Evolutionary conservation across 2,113 vertebrate genomes (phyloP), one percentile per base, ranked within the genome.

Genomic region (Tursiops truncatus): DNA sequence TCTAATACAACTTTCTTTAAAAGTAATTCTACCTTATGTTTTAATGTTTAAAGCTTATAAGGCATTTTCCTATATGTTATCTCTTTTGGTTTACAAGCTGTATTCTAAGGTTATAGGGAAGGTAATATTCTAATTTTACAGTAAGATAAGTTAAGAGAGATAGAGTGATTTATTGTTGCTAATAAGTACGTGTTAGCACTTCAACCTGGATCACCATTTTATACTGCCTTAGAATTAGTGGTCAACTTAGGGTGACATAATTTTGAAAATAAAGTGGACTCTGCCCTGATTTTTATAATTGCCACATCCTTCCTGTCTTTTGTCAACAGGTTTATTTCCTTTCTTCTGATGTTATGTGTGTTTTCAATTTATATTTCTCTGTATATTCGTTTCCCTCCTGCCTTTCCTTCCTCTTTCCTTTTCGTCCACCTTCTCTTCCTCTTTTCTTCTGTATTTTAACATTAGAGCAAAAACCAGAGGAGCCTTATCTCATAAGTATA

Each of bases 291-390:
- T 60, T 94, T 94, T 91, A 25, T 79, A 70, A 38, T 77, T 62
- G 33, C 68, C 38, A 89, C 12, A 79, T 60, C 6, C 17, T 83
- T 87, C n/a, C 36, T 89, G 1, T 84, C 63, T 84, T 95, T 91
- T 91, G 13, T 93, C 62, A 91, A 36, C 31, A 44, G n/a, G 56
- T 77, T 81, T 81, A 63, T 87, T 94, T 91, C 23, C 26, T 84
- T 87, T 93, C 8, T 38, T 77, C 25, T 79, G 23, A 65, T 91
- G 33, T 50, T 89, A 38, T 26, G 1, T 47, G 25, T 47, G 13
- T 73, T 92, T 71, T 38, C 56, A 53, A 50, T 89, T 76, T 93
- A 56, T 38, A 20, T 67, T 82, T 96, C 21, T 94, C 11, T 96
- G 20, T 13, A 63, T 11, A 33, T 63, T 95, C 3, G 63, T 56